Evolutionary conservation across 2,797 vertebrate genomes (phyloP), one percentile per base, ranked within the genome.

Genomic region (Prionace glauca): DNA sequence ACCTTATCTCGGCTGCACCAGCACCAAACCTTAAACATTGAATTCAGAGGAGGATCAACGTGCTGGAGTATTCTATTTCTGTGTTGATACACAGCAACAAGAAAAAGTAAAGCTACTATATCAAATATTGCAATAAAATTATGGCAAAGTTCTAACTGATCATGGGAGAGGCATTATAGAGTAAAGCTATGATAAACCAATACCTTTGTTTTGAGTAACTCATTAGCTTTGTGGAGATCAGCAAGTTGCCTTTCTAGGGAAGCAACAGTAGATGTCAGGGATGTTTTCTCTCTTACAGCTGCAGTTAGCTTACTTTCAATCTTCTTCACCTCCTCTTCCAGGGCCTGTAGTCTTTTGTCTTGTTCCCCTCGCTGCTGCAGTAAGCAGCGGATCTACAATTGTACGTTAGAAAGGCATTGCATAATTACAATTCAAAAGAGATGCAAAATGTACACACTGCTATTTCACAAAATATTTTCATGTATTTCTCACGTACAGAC

Each of bases 161-260:
- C 9, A 84, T 24, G 60, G 5, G 45, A 41, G 24, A 95, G 71
- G 45, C 41, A 84, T 60, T 62, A 29, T 3, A 90, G 87, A 29
- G 50, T 32, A n/a, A 3, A 94, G 32, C 22, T 12, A 29, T 20
- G 10, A 26, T 86, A 67, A n/a, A 50, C 14, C 95, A 60, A 45
- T 96, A 99, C 99, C 98, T 99, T 99, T 96, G 98, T 98, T 96
- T 99, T 99, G 0, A 99, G 97, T 11, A 99, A 97, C 95, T 99
- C 98, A 12, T 99, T 99, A 50, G 98, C 96, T 97, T 98, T 99
- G 95, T 97, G 98, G 84, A 99, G 96, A 81, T 99, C 99, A 10
- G 97, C 96, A 36, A 98, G 97, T 96, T 99, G 98, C 95, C 99
- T 98, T 95, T 99, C 98, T 4, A 99, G 97, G 0, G 98, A 98